phyloP scores from a whole-genome alignment of 2,113 vertebrate genomes.

The Carettochelys insculpta region DNA sequence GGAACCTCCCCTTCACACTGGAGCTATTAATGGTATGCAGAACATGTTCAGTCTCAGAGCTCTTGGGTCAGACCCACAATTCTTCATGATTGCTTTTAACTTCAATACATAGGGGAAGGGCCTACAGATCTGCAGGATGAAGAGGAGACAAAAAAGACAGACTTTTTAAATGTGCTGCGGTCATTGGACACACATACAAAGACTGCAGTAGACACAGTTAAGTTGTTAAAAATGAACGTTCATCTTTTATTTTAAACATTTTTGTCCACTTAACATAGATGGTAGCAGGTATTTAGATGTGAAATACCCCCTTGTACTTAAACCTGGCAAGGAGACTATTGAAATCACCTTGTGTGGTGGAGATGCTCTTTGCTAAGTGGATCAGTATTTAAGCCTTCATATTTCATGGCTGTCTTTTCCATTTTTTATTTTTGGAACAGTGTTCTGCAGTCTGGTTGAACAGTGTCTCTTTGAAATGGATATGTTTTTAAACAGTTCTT shows the following conservation, averaged over 20 bases:
- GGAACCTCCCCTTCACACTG: neutral
- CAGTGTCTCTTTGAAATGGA: constrained; percentile 15
- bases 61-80: neutral
- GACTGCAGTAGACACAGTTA: constrained; percentile 39
- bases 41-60: constrained; percentile 6
- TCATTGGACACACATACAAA: constrained; percentile 13
- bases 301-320: neutral
- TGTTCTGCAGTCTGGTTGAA: neutral
- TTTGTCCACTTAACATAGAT: neutral
- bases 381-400: neutral
- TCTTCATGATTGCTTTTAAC: constrained; percentile 13
- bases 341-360: neutral
- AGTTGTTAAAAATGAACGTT: constrained; percentile 12
- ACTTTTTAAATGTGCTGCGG: constrained; percentile 31
- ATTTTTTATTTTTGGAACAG: constrained; percentile 10
- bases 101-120: neutral
- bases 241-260: constrained; percentile 45
- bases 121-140: constrained; percentile 9
- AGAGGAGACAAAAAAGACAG: constrained; percentile 48
- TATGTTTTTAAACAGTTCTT: constrained; percentile 15
- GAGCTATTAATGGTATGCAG: constrained; percentile 25
- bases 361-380: constrained; percentile 13
- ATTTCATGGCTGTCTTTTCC: neutral
- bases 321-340: neutral
- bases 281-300: neutral